A percentile compares a stretch with the other conserved stretches of the same genome.
These are phyloP conservation scores for Cygnus buccinator DNA, from an alignment of 2,113 vertebrate species.

Conservation along the genomic window DNA sequence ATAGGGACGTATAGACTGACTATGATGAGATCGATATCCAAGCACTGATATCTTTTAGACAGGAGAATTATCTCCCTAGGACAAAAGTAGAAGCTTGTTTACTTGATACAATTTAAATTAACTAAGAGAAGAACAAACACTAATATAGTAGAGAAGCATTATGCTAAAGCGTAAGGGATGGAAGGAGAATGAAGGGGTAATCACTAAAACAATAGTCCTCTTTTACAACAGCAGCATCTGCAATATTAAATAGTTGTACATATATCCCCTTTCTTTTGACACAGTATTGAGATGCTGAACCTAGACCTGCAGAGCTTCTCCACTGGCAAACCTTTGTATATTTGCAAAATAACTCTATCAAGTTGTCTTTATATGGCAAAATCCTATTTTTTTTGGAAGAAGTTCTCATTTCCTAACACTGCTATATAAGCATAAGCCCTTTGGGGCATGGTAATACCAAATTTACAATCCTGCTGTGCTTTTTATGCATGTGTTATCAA, in stretches of 20 bases:
- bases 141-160: background rate
- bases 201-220: background rate
- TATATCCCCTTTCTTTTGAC: background rate
- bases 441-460: background rate
- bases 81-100: background rate
- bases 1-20: background rate
- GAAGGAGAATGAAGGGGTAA: background rate
- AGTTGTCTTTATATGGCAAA: background rate
- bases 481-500: slow-evolving; percentile 23
- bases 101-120: background rate
- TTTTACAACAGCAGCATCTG: background rate
- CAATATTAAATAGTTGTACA: background rate
- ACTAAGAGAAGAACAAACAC: background rate
- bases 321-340: background rate
- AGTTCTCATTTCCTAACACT: background rate
- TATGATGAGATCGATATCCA: background rate
- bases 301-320: background rate
- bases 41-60: background rate
- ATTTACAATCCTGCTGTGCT: slow-evolving; percentile 33
- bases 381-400: background rate
- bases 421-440: background rate
- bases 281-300: background rate
- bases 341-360: background rate
- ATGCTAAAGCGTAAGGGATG: background rate
- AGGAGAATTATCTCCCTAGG: background rate